Base-by-base conservation (phyloP, 2,113 vertebrate species). In the Chloroceryle aenea region DNA sequence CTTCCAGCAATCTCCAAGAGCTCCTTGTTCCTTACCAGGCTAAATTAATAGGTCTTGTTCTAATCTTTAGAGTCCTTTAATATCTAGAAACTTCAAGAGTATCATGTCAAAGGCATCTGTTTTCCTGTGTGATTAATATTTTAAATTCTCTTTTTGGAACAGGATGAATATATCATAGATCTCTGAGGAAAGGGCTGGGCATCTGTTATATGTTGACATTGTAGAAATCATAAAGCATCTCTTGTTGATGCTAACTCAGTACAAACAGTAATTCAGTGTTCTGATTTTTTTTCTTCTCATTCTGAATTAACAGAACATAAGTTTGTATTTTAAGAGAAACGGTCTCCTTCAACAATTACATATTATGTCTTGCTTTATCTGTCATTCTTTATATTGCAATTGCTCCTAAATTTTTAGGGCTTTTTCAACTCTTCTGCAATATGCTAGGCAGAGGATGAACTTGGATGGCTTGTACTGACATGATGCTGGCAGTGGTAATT, bases 191-290 rank as follows among this genome's bases (percentile, higher is more conserved):
- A 90, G 43, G 67, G 30, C 14, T 88, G 76, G 92, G 68, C 90
- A 88, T 93, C 88, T 90, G 90, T 89, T 95, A 25, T 75, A 13
- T 92, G 85, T 92, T 94, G 88, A 81, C 85, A 75, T 6, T 95
- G 83, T 34, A 72, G 47, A 74, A 88, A 96, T 92, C 63, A 92
- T 59, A 90, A 91, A 93, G 62, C 61, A 81, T 89, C 48, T 74
- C 79, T 93, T 75, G 59, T 85, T 93, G 75, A 67, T 52, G 68
- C 8, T 67, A 63, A 63, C 52, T 58, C 34, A 74, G 55, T 78
- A 40, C 38, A 50, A 93, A 92, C 29, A 90, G 47, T 53, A 90
- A 94, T 63, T 23, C 10, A 66, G 10, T 67, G 21, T 81, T 92
- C 63, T 95, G 68, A 23, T 40, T 74, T 66, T 87, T 64, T 87